Evolutionary conservation across 2,113 vertebrate genomes (phyloP), one percentile per base, ranked within the genome.

Genomic region (Stegastes partitus): DNA sequence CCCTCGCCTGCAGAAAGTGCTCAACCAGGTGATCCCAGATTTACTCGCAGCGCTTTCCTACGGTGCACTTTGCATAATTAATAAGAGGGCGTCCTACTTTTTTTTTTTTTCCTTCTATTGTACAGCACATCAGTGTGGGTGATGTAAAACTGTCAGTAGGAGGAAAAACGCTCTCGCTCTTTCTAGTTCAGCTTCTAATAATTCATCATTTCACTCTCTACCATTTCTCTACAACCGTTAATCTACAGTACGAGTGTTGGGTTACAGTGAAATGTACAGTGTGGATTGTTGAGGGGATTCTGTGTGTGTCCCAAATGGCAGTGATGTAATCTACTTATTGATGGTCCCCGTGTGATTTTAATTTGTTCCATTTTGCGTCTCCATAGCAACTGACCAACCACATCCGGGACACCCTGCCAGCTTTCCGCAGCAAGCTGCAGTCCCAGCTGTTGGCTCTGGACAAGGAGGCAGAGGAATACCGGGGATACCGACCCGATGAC

Each of bases 351-450:
- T 42, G 34, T 74, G 44, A 62, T 62, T 45, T 21, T 31, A 50
- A 44, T 55, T 68, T 2, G 11, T 73, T 53, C 59, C 0, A 59
- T 66, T 53, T 64, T 51, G n/a, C 31, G 74, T 92, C 51, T 81
- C 69, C 62, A 77, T 86, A 99, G 96, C 97, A 98, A 97, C 95
- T 98, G 85, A 98, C 97, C 92, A 98, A 99, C 93, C 97, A 98
- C 84, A 99, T 98, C 92, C 95, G 97, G 77, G 97, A 98, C 81
- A 98, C 96, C 0, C 88, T 97, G 80, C 97, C 97, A 73, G 95
- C 94, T 62, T 97, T 98, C 90, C 95, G 97, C 90, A 97, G 95
- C 90, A 98, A 98, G 86, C 95, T 98, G 6, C 97, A 98, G 93
- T 92, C 96, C 67, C 97, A 98, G 85, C 89, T 97, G 91, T 94